Conservation (phyloP, 2,888 invertebrate species). For the Sphaerophoria rueppellii region DNA sequence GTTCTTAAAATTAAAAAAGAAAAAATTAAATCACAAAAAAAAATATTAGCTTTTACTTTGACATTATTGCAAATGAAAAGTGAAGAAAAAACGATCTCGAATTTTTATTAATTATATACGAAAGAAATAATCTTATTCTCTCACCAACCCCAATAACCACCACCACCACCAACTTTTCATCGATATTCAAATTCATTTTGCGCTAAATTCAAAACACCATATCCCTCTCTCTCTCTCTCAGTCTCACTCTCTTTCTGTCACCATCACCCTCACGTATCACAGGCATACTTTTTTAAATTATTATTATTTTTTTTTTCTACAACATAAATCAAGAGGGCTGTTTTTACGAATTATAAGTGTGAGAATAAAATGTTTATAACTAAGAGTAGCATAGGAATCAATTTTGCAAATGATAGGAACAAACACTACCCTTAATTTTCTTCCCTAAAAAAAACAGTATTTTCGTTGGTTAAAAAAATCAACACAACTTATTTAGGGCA, state of each 20-base stretch:
- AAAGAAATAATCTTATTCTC: slow-evolving; percentile 52
- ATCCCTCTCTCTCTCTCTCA: background rate
- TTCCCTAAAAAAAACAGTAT: slow-evolving; percentile 28
- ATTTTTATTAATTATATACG: slow-evolving; percentile 72
- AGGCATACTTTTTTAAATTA: background rate
- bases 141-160: slow-evolving; percentile 9
- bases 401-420: slow-evolving; percentile 60
- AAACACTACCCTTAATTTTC: slow-evolving; percentile 31
- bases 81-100: slow-evolving; percentile 74
- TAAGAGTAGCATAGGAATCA: slow-evolving; percentile 68
- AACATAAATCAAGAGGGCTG: slow-evolving; percentile 69
- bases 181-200: slow-evolving; percentile 21
- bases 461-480: slow-evolving; percentile 13
- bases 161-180: background rate
- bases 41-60: slow-evolving; percentile 45
- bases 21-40: slow-evolving; percentile 62
- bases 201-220: slow-evolving; percentile 38
- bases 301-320: background rate
- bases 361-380: slow-evolving; percentile 59
- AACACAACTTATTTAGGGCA: slow-evolving; percentile 16
- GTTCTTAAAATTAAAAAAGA: slow-evolving; percentile 53
- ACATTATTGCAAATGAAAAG: slow-evolving; percentile 41
- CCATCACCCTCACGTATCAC: slow-evolving; percentile 24
- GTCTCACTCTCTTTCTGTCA: slow-evolving; percentile 14
- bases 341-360: slow-evolving; percentile 60